Evolutionary conservation across 1,140 invertebrate species (phyloP), one percentile per base, ranked within the genome.

Genomic region (Eumaeus atala): DNA sequence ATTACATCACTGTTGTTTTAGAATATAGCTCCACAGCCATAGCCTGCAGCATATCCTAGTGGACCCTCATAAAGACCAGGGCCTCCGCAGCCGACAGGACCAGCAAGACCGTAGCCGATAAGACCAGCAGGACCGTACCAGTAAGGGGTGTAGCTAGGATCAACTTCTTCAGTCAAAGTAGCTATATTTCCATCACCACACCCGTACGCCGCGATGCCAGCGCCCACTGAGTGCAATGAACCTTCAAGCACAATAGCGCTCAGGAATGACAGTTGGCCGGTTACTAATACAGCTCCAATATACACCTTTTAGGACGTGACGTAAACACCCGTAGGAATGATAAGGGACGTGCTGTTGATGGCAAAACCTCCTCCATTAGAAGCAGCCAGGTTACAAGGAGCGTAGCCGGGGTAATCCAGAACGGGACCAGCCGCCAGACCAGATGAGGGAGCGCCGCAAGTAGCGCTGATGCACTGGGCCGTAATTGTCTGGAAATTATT

Each of bases 241-340:
- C 74, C 74, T 47, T 67, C 69, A 34, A 73, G 54, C 34, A 59
- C 57, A 8, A 77, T 68, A 53, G 65, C 65, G 47, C 66, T 63
- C 4, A 67, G 38, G 62, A 72, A 68, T 9, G 72, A 71, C 42
- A 75, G 37, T 0, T 58, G 40, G 7, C 76, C 76, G 11, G 35
- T 18, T 0, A 79, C 68, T 7, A 51, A 37, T 0, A 79, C 11
- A 7, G 54, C 56, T 3, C 74, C 75, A 37, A 67, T 62, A 14
- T 71, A 69, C 0, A 35, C 55, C 8, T 74, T 72, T 28, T 74
- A 67, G 5, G 74, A 74, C 7, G 56, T 47, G 0, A 77, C 54
- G 7, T 60, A 50, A 35, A 77, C 50, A 3, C 70, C 70, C 12
- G 55, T 65, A 0, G 72, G 67, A 10, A 62, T 51, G 14, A 72